These are phyloP conservation scores for Goniozus legneri DNA, from an alignment of 1,140 invertebrate genomes.

Conservation along the genomic window DNA sequence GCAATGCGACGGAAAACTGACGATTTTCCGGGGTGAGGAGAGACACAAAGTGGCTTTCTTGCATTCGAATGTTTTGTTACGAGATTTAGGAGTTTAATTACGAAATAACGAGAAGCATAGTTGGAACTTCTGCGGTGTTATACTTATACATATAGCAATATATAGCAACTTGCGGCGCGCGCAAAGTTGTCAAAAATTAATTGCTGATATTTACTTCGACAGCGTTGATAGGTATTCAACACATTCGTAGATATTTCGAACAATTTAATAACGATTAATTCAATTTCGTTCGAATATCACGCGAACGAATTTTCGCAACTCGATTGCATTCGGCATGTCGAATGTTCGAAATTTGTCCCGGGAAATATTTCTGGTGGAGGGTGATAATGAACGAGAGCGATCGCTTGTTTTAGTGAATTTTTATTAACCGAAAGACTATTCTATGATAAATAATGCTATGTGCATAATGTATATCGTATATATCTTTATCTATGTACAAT, in stretches of 20 bases:
- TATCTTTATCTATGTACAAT: slow-evolving; percentile 43
- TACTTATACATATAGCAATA: slow-evolving; percentile 2
- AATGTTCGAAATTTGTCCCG: not conserved
- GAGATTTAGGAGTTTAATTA: slow-evolving; percentile 25
- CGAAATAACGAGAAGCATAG: slow-evolving; percentile 21
- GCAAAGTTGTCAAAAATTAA: slow-evolving; percentile 37
- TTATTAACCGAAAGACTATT: slow-evolving; percentile 40
- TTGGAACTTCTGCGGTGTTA: slow-evolving; percentile 5
- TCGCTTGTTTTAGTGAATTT: slow-evolving; percentile 15
- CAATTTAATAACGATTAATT: slow-evolving; percentile 9
- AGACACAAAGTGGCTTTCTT: not conserved
- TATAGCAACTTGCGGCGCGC: slow-evolving; percentile 15
- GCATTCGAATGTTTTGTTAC: slow-evolving; percentile 23
- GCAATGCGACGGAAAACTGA: not conserved
- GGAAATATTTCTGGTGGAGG: not conserved
- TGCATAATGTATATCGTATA: slow-evolving; percentile 38
- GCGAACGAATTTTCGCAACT: not conserved
- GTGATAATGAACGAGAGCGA: not conserved
- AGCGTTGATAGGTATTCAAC: not conserved
- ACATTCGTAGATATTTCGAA: not conserved
- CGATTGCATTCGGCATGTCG: not conserved
- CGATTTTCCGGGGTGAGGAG: slow-evolving; percentile 2
- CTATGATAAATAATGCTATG: slow-evolving; percentile 41
- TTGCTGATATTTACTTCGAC: slow-evolving; percentile 33
- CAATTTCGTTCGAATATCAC: not conserved